These are phyloP conservation scores for Microtus agrestis DNA, from an alignment of 2,797 vertebrate species.

Conservation along the genomic window DNA sequence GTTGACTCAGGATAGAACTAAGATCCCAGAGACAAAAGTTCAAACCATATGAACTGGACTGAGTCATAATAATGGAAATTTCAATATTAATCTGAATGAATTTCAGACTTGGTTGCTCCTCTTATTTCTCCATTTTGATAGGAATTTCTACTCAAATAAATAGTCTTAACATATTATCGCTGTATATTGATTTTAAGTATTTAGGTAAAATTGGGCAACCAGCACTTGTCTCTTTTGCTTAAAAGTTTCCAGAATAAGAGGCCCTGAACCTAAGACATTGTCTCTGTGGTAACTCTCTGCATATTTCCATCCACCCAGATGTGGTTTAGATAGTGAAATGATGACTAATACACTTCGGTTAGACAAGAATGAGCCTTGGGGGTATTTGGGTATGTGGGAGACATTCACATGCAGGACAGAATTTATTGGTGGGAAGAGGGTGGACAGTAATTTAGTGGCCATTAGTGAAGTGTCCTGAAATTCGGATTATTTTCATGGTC, in stretches of 20 bases:
- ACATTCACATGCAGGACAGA: background rate
- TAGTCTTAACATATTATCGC: background rate
- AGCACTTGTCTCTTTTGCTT: background rate
- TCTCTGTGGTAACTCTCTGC: background rate
- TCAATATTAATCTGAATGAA: background rate
- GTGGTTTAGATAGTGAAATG: background rate
- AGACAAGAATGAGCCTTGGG: background rate
- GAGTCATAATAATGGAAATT: background rate
- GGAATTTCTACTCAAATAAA: background rate
- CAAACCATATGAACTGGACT: background rate
- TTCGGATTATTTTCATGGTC: background rate
- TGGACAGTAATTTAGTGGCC: background rate
- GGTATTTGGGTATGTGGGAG: background rate
- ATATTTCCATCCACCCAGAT: background rate
- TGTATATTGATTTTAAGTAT: background rate
- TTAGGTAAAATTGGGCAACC: accelerated
- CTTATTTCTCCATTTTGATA: background rate
- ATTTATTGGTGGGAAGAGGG: background rate
- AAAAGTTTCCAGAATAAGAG: background rate
- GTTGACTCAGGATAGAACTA: background rate
- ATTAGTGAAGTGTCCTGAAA: background rate
- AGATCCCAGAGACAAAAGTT: background rate
- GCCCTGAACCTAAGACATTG: background rate
- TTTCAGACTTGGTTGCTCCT: background rate
- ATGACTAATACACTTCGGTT: background rate